Evolutionary conservation across 2,113 vertebrate genomes (phyloP), one percentile per base, ranked within the genome.

Genomic region (Hypocryptadius cinnamomeus): DNA sequence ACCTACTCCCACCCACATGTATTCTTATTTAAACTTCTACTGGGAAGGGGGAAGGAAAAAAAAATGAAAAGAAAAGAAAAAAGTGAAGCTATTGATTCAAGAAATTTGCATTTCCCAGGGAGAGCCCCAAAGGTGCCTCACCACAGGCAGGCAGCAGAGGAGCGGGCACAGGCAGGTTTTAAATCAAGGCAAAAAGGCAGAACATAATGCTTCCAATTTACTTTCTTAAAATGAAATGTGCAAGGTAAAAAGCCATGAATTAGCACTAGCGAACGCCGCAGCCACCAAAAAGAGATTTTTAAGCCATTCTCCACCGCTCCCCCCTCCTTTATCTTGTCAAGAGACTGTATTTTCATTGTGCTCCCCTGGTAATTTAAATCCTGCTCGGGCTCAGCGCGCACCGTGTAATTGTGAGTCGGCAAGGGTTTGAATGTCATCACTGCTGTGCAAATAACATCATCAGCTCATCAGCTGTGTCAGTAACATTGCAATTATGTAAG

Each of bases 381-480:
- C 37, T 74, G 93, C 88, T 66, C 76, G 74, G 65, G 80, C 79
- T 95, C 59, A 37, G 77, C 85, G 73, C 71, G n/a, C 91, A 73
- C 85, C 83, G 79, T 79, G 91, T 95, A 83, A 97, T 89, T 96
- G 90, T 92, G 95, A 95, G 90, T 64, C 87, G 30, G 92, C 28
- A 42, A 94, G 84, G 89, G 87, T 86, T 92, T 95, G 94, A 96
- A 95, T 96, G 90, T 94, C 85, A 95, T 80, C 95, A 82, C 87
- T 96, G 90, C 90, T 92, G 83, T 74, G 70, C 93, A 95, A 95
- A 96, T 90, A 96, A 95, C 68, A 94, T 94, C 76, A 95, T 63
- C 89, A 87, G 95, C 78, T 92, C 96, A 96, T 96, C 95, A 94
- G 74, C 85, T 96, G 91, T 95, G 72, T 66, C 76, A 79, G 74